Base-by-base conservation (phyloP, 2,888 invertebrate genomes). In the Epirrita christyi region DNA sequence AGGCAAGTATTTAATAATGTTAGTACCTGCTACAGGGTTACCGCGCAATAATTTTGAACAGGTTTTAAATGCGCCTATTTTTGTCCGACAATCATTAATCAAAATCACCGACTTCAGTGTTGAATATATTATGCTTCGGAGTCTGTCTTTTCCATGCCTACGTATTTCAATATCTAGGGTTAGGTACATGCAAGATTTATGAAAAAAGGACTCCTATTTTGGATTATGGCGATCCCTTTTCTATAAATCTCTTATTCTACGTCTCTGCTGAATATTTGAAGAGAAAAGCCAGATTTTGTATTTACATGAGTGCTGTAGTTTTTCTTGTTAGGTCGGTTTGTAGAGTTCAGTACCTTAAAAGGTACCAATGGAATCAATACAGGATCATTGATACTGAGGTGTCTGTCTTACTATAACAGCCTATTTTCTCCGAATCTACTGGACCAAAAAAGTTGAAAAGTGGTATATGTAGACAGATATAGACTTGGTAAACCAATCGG, bases 181-280 rank as follows among this genome's bases (percentile, higher is more conserved):
- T 32, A n/a, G n/a, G n/a, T n/a, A 9, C 51, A 37, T 21, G 21
- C 13, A 37, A 59, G 59, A 67, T 63, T 61, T 58, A 67, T 63
- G 62, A 53, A 64, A 56, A 59, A 57, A 48, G 59, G 54, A 37
- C 37, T 27, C 27, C 42, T 53, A 40, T 57, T 61, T 57, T 55
- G 55, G 38, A n/a, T 40, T 34, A 36, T 34, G 29, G 40, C 43
- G 45, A 44, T 53, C 61, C 63, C 47, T 58, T 63, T 60, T 59
- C 59, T 58, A 56, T 63, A 66, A 65, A 63, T 66, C 59, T 59
- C 57, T 57, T 63, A 64, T 54, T 54, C 49, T 47, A 44, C 14
- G 38, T 14, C 40, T 55, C 29, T 13, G 28, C 55, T 56, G 41
- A 58, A 62, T 65, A 59, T 61, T 65, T 60, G 37, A 62, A 28